Percentiles rank a stretch among this genome's conserved stretches.
Evolutionary conservation across 2,888 invertebrate species (phyloP).

Genomic region (Volucella zonaria): DNA sequence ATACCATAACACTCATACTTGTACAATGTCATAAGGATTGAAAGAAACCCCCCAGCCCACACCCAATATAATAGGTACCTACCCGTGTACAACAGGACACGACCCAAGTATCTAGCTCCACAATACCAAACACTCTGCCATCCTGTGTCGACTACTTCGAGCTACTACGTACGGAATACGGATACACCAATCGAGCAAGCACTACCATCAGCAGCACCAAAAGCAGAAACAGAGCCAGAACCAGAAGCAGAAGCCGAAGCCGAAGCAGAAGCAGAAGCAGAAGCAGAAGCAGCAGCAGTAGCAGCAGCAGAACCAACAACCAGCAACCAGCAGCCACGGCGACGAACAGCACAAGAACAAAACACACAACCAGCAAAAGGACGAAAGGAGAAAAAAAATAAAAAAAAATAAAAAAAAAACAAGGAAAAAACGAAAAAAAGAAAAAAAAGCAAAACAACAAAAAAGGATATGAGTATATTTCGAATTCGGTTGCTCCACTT

Average conservation of each 20-base stretch:
- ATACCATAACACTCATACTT: conserved; percentile 74
- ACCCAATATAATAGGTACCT: too few relatives aligned
- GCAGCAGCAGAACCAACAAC: conserved; percentile 42
- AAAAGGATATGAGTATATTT: conserved; percentile 71
- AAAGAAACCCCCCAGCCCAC: conserved; percentile 52
- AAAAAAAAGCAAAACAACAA: conserved; percentile 35
- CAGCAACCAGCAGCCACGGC: conserved; percentile 67
- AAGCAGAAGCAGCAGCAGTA: conserved; percentile 45
- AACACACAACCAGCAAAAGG: conserved; percentile 64
- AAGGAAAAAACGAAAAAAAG: conserved; percentile 20
- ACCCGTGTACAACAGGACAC: conserved; percentile 55
- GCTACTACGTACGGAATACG: conserved; percentile 53
- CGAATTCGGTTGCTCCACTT: conserved; percentile 74
- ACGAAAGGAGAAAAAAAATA: conserved; percentile 54
- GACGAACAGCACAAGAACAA: conserved; percentile 72
- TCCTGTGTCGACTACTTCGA: conserved; percentile 65
- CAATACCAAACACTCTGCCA: conserved; percentile 62
- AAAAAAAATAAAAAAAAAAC: conserved; percentile 3
- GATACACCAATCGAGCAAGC: conserved; percentile 32
- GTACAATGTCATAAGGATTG: conserved; percentile 56
- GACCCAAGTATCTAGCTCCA: conserved; percentile 20
- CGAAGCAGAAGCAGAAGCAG: conserved; percentile 38
- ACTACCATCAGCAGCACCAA: conserved; percentile 57
- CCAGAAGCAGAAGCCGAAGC: conserved; percentile 42
- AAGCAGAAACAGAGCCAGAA: conserved; percentile 13